A percentile compares a stretch with the other conserved stretches of the same genome.
These are phyloP conservation scores for Tragopan temminckii DNA, from an alignment of 2,797 vertebrate genomes.

Conservation along the genomic window DNA sequence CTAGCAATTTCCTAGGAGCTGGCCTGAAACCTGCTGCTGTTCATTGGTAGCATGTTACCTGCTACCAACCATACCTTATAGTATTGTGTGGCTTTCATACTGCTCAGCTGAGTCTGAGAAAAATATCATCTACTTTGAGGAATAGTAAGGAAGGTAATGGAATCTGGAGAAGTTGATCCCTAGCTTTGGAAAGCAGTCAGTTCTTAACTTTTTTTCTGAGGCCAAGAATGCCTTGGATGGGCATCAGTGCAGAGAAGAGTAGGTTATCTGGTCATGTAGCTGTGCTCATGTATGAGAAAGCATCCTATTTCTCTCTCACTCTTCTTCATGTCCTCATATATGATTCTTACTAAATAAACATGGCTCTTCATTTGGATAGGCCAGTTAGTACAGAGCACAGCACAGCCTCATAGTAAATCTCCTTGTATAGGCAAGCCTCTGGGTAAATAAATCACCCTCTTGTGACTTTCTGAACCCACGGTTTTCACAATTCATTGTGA, in stretches of 20 bases:
- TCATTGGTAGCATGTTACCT: accelerated
- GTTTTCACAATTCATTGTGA: background rate
- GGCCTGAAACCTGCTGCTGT: background rate
- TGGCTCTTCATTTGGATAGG: background rate
- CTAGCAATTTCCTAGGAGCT: background rate
- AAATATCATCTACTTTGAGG: accelerated
- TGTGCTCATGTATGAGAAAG: accelerated
- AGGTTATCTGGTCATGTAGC: background rate
- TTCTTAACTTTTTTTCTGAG: background rate
- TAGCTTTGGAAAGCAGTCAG: accelerated
- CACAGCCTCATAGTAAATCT: background rate
- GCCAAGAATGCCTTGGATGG: background rate
- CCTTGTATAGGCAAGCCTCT: background rate
- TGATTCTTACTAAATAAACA: accelerated
- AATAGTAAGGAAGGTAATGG: background rate
- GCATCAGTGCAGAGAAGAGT: background rate
- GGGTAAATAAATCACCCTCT: background rate
- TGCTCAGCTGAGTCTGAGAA: background rate
- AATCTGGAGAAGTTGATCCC: background rate
- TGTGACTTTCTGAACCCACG: background rate
- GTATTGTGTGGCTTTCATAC: background rate
- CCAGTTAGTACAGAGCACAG: background rate
- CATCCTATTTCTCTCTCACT: background rate
- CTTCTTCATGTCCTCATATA: background rate
- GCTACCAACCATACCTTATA: background rate